Percentiles rank a stretch among this genome's conserved stretches.
These are phyloP conservation scores for Epirrhoe tristata DNA, from an alignment of 2,888 invertebrate species.

Conservation along the genomic window DNA sequence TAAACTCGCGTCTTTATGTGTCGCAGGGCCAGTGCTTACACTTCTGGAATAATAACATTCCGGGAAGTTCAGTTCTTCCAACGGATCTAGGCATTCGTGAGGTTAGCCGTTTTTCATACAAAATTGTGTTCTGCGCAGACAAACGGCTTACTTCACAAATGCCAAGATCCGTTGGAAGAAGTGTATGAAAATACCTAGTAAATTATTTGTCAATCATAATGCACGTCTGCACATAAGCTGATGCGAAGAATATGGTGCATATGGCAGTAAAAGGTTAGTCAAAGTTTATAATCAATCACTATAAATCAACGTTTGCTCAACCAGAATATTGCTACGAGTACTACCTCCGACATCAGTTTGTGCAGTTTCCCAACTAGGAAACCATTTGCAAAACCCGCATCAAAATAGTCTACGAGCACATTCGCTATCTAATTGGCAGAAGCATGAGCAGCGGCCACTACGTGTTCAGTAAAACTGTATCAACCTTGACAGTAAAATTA, in stretches of 20 bases:
- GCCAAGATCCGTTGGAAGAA: too few relatives aligned
- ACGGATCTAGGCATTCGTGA: too few relatives aligned
- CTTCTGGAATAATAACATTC: too few relatives aligned
- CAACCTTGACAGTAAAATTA: constrained; percentile 21
- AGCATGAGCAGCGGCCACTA: not conserved
- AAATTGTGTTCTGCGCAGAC: too few relatives aligned
- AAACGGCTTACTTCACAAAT: too few relatives aligned
- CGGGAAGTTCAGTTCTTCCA: too few relatives aligned
- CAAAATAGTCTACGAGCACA: not conserved
- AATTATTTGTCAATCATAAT: too few relatives aligned
- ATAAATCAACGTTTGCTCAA: constrained; percentile 23
- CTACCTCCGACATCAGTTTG: not conserved
- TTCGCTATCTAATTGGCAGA: not conserved
- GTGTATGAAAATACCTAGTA: too few relatives aligned
- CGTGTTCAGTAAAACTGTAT: constrained; percentile 17
- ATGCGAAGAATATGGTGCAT: constrained; percentile 16
- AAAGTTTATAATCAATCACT: constrained; percentile 20
- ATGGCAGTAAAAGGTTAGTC: constrained; percentile 10
- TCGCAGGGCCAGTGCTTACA: too few relatives aligned
- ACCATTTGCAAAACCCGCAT: not conserved
- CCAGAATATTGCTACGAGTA: constrained; percentile 10
- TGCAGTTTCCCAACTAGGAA: constrained; percentile 2
- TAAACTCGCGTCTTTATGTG: too few relatives aligned
- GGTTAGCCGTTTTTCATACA: too few relatives aligned
- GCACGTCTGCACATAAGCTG: not conserved